phyloP scores from a whole-genome alignment of 2,113 vertebrate genomes.

The Coregonus clupeaformis region DNA sequence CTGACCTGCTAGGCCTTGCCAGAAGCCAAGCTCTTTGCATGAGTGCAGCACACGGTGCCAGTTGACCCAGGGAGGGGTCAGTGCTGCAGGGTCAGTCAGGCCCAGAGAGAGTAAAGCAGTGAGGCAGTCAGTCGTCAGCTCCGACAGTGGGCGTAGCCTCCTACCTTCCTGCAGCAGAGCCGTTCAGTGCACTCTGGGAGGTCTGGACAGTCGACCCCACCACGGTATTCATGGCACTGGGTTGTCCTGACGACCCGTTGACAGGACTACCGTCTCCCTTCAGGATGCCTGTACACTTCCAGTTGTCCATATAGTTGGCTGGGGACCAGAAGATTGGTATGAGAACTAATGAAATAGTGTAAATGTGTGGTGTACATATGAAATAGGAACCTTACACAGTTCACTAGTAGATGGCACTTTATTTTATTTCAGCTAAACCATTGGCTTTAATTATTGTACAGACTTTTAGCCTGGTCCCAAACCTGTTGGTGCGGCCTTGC shows the following conservation, averaged over 20 bases:
- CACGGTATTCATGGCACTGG: constrained; percentile 81
- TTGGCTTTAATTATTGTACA: too few species aligned
- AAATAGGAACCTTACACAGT: too few species aligned
- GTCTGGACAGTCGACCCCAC: constrained; percentile 79
- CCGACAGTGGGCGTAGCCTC: constrained; percentile 50
- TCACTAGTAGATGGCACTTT: too few species aligned
- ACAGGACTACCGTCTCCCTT: constrained; percentile 96
- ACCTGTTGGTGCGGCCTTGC: too few species aligned
- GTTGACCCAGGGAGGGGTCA: constrained; percentile 45
- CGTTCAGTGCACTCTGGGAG: constrained; percentile 85
- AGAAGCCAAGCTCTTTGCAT: constrained; percentile 69
- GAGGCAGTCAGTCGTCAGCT: constrained; percentile 48
- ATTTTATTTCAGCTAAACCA: too few species aligned
- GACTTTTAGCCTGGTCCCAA: too few species aligned
- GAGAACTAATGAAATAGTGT: not conserved
- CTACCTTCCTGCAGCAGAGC: constrained; percentile 90
- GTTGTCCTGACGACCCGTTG: constrained; percentile 82
- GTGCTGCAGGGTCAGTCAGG: constrained; percentile 40
- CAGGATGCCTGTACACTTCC: constrained; percentile 96
- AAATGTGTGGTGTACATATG: not conserved
- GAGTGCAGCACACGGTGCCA: constrained; percentile 50
- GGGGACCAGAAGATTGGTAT: constrained; percentile 24
- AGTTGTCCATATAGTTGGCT: constrained; percentile 99
- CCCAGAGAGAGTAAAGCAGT: constrained; percentile 45
- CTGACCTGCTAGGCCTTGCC: not conserved